Percentiles rank a stretch among this genome's conserved stretches.
Conservation (phyloP, 2,888 invertebrate genomes). For the Tachina fera region DNA sequence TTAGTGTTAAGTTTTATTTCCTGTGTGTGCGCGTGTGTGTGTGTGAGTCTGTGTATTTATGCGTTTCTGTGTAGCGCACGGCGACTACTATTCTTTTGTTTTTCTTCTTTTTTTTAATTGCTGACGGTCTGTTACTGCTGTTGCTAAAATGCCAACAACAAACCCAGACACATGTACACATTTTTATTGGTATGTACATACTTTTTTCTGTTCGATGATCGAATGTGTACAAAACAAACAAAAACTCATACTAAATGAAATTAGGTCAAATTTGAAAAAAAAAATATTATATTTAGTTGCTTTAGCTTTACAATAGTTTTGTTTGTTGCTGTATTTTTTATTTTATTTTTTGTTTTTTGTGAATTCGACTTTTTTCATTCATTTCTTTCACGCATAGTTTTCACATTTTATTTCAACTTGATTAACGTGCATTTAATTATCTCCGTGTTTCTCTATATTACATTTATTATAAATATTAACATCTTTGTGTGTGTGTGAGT, state of each 20-base stretch:
- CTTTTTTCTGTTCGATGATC: constrained; percentile 19
- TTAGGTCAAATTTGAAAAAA: constrained; percentile 63
- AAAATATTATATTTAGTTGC: constrained; percentile 40
- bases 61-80: not conserved
- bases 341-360: not conserved
- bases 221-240: constrained; percentile 27
- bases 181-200: not conserved
- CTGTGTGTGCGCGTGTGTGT: not conserved
- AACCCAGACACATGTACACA: constrained; percentile 37
- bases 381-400: constrained; percentile 71
- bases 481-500: not conserved
- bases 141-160: constrained; percentile 43
- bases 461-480: constrained; percentile 35
- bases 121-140: constrained; percentile 23
- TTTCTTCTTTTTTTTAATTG: constrained; percentile 42
- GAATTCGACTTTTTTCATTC: constrained; percentile 49
- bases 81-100: constrained; percentile 22
- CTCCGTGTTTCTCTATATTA: constrained; percentile 46
- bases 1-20: not conserved
- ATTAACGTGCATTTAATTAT: constrained; percentile 72
- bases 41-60: not conserved
- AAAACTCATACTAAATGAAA: constrained; percentile 62
- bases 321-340: constrained; percentile 39
- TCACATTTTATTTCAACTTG: constrained; percentile 68
- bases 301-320: constrained; percentile 56